Evolutionary conservation across 1,140 invertebrate species (phyloP).

Genomic region (Penaeus vannamei): DNA sequence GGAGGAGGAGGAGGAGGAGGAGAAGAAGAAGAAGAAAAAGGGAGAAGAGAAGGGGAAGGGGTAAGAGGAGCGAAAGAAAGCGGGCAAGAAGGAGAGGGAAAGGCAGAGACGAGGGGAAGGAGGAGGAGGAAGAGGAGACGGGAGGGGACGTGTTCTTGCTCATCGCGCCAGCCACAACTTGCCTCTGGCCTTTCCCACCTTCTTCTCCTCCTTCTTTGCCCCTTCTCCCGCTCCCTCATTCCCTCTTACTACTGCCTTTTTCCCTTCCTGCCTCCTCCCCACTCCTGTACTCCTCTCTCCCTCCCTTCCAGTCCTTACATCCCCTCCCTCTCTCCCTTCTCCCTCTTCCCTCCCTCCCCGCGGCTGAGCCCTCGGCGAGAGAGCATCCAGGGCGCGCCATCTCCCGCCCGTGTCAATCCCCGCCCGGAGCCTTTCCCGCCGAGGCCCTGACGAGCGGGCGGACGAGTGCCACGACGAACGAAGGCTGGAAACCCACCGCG

Average conservation of each 20-base stretch:
- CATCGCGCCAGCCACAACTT: constrained; percentile 6
- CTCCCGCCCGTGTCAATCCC: too few species aligned
- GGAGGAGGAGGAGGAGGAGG: too few species aligned
- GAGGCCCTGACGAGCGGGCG: too few species aligned
- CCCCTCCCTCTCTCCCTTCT: neutral
- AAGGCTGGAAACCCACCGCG: too few species aligned
- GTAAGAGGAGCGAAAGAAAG: constrained; percentile 1
- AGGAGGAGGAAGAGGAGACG: constrained; percentile 14
- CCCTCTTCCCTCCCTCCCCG: neutral
- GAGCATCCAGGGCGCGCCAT: too few species aligned
- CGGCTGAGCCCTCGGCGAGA: neutral
- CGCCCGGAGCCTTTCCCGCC: too few species aligned
- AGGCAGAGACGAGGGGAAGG: neutral
- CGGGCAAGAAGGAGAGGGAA: too few species aligned
- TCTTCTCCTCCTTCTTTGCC: neutral
- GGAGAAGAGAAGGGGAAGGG: neutral
- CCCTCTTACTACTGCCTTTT: neutral
- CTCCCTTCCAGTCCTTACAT: neutral
- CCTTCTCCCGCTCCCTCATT: neutral
- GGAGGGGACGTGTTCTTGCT: constrained; percentile 20
- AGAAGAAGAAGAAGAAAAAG: too few species aligned
- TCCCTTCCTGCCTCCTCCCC: neutral
- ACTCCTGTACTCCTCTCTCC: neutral
- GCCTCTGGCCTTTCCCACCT: neutral
- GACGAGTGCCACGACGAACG: too few species aligned